Percentiles rank a stretch among this genome's conserved stretches.
Evolutionary conservation across 92 coral and sea anemone genomes (phyloP).

Genomic region (Heteractis magnifica): DNA sequence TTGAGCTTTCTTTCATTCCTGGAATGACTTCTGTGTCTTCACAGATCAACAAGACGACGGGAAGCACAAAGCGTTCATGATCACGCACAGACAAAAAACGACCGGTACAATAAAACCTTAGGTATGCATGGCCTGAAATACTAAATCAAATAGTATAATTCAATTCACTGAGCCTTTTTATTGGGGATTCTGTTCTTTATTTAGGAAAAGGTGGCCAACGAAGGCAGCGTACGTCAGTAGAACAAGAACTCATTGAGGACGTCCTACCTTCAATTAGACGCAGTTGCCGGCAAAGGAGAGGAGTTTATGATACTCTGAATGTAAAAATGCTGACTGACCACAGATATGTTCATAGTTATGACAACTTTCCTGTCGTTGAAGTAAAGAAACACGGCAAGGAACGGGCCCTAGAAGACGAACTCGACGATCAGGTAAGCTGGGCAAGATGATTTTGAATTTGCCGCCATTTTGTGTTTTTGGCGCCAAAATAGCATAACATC

Average conservation of each 20-base stretch:
- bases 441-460: slow-evolving; percentile 74
- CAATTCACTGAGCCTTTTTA: not conserved
- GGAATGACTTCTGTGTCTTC: not conserved
- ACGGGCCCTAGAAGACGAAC: slow-evolving; percentile 33
- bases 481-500: slow-evolving; percentile 43
- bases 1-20: not conserved
- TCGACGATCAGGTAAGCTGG: slow-evolving; percentile 68
- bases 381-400: slow-evolving; percentile 36
- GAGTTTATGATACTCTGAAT: slow-evolving; percentile 87
- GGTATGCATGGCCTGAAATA: not conserved
- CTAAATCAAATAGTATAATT: not conserved
- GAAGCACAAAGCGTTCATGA: slow-evolving; percentile 6
- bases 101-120: not conserved
- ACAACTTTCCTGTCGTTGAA: slow-evolving; percentile 37
- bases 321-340: slow-evolving; percentile 75
- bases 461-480: slow-evolving; percentile 85
- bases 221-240: slow-evolving; percentile 23
- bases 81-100: not conserved
- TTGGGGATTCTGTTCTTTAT: not conserved
- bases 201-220: slow-evolving; percentile 35
- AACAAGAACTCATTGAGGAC: slow-evolving; percentile 27
- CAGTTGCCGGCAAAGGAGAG: slow-evolving; percentile 79
- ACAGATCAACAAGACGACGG: slow-evolving; percentile 2
- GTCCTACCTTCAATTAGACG: slow-evolving; percentile 64
- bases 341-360: slow-evolving; percentile 60